Conservation (phyloP, 2,888 invertebrate species). For the Aspidiotus destructor region DNA sequence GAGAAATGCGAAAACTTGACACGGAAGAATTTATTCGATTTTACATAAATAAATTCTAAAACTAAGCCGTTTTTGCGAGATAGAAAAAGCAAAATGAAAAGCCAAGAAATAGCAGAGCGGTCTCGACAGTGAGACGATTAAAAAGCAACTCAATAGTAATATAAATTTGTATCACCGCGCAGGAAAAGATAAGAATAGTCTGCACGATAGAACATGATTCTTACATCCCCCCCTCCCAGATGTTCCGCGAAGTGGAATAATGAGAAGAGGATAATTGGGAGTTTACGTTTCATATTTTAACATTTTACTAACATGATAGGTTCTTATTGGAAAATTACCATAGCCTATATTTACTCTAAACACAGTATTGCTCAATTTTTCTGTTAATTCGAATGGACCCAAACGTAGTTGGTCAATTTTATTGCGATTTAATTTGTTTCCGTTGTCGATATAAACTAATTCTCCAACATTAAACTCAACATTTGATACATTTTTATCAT, state of each 20-base stretch:
- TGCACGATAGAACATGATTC: too few relatives aligned
- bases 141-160: too few relatives aligned
- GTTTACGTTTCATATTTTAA: neutral
- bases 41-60: too few relatives aligned
- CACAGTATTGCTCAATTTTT: neutral
- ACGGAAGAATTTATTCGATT: too few relatives aligned
- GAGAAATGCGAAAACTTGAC: too few relatives aligned
- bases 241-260: neutral
- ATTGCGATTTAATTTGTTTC: conserved; percentile 5
- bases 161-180: too few relatives aligned
- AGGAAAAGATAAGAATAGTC: too few relatives aligned
- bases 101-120: too few relatives aligned
- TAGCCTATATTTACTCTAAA: neutral
- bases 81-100: too few relatives aligned
- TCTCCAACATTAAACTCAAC: conserved; percentile 10
- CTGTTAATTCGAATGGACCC: neutral
- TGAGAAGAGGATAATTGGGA: neutral
- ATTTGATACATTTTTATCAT: neutral
- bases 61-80: too few relatives aligned
- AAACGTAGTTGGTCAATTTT: neutral
- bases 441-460: conserved; percentile 15
- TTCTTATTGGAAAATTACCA: neutral
- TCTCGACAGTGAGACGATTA: too few relatives aligned
- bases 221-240: conserved; percentile 8
- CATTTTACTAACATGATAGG: conserved; percentile 1